Conservation (phyloP, 2,797 vertebrate genomes). For the Galago senegalensis region DNA sequence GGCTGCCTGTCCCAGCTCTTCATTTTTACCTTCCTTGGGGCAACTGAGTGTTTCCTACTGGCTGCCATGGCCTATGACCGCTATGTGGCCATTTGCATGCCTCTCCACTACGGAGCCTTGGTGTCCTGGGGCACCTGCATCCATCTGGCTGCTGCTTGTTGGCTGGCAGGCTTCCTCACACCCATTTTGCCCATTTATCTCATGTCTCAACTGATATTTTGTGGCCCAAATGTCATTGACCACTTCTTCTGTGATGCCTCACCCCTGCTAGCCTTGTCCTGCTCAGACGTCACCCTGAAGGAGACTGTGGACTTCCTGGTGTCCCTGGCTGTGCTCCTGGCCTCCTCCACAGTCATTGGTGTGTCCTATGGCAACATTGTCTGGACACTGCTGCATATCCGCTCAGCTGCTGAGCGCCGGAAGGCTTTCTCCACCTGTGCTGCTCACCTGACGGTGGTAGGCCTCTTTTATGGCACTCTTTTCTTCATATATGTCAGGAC, state of each 20-base stretch:
- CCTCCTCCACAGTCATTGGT: conserved; percentile 48
- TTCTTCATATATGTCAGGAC: conserved; percentile 83
- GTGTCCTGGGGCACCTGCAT: conserved; percentile 83
- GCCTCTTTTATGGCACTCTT: conserved; percentile 84
- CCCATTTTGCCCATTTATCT: conserved; percentile 84
- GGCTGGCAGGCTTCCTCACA: conserved; percentile 82
- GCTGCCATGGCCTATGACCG: conserved; percentile 85
- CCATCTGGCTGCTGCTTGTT: conserved; percentile 79
- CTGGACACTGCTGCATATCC: conserved; percentile 70
- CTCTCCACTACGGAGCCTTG: conserved; percentile 77
- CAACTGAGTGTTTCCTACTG: conserved; percentile 83
- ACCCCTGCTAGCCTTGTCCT: conserved; percentile 74
- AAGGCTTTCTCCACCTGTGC: conserved; percentile 86
- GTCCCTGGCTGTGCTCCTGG: conserved; percentile 68
- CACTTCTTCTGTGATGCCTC: conserved; percentile 79
- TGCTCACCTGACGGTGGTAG: conserved; percentile 78
- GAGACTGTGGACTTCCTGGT: conserved; percentile 68
- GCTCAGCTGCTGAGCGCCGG: background rate
- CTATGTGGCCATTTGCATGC: conserved; percentile 83
- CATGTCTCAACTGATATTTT: conserved; percentile 77
- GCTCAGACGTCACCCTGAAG: conserved; percentile 63
- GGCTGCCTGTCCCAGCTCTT: conserved; percentile 85
- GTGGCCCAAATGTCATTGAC: conserved; percentile 64
- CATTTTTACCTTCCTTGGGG: conserved; percentile 86
- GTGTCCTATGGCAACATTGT: conserved; percentile 79